Evolutionary conservation across 2,113 vertebrate species (phyloP), one percentile per base, ranked within the genome.

Genomic region (Malurus elegans): DNA sequence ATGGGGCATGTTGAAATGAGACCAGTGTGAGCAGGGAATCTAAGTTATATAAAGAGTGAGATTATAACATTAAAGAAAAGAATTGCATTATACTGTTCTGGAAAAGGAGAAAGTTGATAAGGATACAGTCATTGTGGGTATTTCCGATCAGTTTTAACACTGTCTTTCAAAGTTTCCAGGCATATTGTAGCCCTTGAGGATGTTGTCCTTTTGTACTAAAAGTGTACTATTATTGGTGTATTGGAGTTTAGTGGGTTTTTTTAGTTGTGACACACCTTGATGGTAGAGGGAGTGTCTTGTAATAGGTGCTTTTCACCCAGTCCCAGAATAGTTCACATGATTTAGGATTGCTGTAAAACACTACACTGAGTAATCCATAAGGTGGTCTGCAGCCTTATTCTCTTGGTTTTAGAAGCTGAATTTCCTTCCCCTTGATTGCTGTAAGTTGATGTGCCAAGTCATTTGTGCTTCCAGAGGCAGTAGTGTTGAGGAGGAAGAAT

Each of bases 251-350:
- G 6, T 87, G 70, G 26, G 1, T 12, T 71, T 11, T 62, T 76
- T 31, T 23, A 3, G 2, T 72, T 70, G 9, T 40, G 28, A 9
- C 4, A 28, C 12, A 34, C 6, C 1, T 1, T 50, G 19, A 26
- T 42, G 4, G 47, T 56, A 25, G 14, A 40, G 31, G 61, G 13
- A 69, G 8, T 51, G 28, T 75, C n/a, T 83, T 56, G 5, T 45
- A 20, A 18, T 5, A 53, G 10, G 7, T 71, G 16, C 51, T 50
- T 71, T 61, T 89, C 40, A 50, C 20, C 7, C 28, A 83, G 42
- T 45, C 26, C 17, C 14, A 17, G 40, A 78, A n/a, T 19, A 60
- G 44, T 38, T 83, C 50, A 29, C 4, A 0, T 28, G 14, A 14
- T 26, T 82, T 29, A 14, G 54, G 17, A 61, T 40, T 58, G 38